A percentile compares a stretch with the other conserved stretches of the same genome.
Evolutionary conservation across 2,797 vertebrate genomes (phyloP).

Genomic region (Furcifer pardalis): DNA sequence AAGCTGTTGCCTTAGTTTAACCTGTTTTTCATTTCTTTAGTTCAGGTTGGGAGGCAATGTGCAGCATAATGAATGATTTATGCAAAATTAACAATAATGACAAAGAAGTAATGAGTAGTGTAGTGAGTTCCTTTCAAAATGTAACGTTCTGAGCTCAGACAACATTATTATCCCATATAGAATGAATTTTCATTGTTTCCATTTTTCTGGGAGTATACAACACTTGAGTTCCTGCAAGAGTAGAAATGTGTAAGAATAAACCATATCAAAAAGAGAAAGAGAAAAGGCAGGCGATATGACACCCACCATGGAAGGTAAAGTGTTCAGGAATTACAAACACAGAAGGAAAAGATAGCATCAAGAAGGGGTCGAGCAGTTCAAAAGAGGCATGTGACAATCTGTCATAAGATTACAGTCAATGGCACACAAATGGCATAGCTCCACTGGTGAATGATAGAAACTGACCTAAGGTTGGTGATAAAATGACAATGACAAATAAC

Average conservation of each 20-base stretch:
- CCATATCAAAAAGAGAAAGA: not conserved
- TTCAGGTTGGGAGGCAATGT: no score
- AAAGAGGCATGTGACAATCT: not conserved
- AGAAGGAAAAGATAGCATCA: not conserved
- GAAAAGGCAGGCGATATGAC: no score
- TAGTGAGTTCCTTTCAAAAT: not conserved
- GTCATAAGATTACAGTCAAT: not conserved
- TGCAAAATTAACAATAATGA: no score
- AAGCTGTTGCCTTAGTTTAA: no score
- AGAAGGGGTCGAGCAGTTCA: not conserved
- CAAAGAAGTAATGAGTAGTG: no score
- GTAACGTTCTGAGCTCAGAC: not conserved
- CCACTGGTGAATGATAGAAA: not conserved
- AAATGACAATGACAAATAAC: not conserved
- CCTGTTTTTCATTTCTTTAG: no score
- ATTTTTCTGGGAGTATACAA: no score
- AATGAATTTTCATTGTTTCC: not conserved
- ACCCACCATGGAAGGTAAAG: not conserved
- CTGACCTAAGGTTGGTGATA: not conserved
- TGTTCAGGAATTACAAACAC: not conserved
- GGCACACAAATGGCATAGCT: not conserved
- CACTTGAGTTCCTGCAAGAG: not conserved
- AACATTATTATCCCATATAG: not conserved
- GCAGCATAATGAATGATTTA: no score
- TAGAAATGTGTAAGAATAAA: not conserved